phyloP scores from a whole-genome alignment of 2,888 invertebrate genomes.

The Tiliacea aurago region DNA sequence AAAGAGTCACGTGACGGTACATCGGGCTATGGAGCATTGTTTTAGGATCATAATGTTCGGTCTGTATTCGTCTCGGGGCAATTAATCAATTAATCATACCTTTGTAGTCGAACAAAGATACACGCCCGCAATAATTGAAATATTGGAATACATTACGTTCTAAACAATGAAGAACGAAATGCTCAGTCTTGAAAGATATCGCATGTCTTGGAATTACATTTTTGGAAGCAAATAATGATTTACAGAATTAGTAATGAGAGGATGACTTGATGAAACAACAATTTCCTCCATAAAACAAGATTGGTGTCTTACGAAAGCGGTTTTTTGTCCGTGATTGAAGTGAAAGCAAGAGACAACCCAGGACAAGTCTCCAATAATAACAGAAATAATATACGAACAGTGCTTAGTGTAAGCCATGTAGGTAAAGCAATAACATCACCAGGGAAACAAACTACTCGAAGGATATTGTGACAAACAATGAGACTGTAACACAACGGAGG shows the following conservation, averaged over 20 bases:
- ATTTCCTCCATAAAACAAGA: conserved; percentile 14
- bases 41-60: conserved; percentile 39
- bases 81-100: conserved; percentile 49
- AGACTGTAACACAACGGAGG: conserved; percentile 69
- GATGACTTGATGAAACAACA: neutral
- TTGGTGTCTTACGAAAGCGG: conserved; percentile 35
- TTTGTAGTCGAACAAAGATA: conserved; percentile 49
- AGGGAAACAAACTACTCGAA: conserved; percentile 62
- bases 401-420: conserved; percentile 35
- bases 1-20: conserved; percentile 26
- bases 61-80: conserved; percentile 42
- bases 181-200: neutral
- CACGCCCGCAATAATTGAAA: neutral
- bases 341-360: conserved; percentile 47
- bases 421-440: conserved; percentile 49
- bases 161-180: conserved; percentile 11
- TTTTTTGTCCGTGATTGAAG: conserved; percentile 31
- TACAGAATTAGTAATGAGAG: conserved; percentile 4
- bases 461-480: conserved; percentile 79
- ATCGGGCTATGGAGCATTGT: conserved; percentile 47
- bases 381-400: conserved; percentile 23
- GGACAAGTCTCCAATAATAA: conserved; percentile 21
- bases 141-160: conserved; percentile 23
- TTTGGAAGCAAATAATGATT: neutral
- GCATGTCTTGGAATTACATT: neutral